A percentile compares a stretch with the other conserved stretches of the same genome.
phyloP scores from a whole-genome alignment of 2,113 vertebrate species.

The Paradoxurus hermaphroditus region DNA sequence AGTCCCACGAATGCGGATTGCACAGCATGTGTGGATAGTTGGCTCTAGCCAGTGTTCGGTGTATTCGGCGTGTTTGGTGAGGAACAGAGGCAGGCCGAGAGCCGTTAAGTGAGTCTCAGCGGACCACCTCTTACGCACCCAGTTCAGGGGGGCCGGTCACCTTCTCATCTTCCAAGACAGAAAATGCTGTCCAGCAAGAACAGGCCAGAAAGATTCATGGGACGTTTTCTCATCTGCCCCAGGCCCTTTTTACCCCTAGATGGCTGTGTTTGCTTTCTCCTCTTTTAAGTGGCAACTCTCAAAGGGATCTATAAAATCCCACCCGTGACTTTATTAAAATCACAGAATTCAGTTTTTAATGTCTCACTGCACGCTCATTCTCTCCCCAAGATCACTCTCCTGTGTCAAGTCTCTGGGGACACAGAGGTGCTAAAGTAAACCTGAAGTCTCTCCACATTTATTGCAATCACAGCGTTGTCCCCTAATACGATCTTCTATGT shows the following conservation, averaged over 20 bases:
- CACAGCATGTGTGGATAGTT: accelerated
- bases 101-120: neutral
- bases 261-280: neutral
- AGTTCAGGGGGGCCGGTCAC: too few relatives aligned
- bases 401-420: neutral
- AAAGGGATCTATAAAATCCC: neutral
- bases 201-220: neutral
- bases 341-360: neutral
- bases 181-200: neutral
- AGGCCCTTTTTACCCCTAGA: neutral
- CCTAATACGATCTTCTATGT: neutral
- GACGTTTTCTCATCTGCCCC: neutral
- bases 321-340: neutral
- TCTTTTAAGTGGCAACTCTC: neutral
- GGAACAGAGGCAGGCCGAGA: neutral
- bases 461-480: neutral
- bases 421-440: neutral
- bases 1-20: neutral
- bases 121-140: neutral
- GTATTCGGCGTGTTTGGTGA: neutral
- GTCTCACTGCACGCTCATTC: neutral
- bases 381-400: neutral
- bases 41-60: neutral
- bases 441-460: neutral
- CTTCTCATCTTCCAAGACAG: neutral